Evolutionary conservation across 2,888 invertebrate genomes (phyloP).

Genomic region (Ptychoptera contaminata): DNA sequence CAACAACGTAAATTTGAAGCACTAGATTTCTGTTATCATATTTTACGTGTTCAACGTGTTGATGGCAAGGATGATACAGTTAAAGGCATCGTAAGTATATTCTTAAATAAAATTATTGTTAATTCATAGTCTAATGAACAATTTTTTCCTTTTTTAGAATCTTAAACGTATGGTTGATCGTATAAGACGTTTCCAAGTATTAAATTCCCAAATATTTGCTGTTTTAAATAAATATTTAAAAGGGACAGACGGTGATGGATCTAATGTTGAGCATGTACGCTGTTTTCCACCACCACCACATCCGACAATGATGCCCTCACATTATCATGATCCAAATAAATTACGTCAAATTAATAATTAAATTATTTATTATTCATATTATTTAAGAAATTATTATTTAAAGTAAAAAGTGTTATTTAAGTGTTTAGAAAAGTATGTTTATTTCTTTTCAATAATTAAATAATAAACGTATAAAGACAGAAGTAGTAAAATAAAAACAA

Average conservation of each 20-base stretch:
- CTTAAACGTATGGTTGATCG: slow-evolving; percentile 95
- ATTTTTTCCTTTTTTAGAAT: slow-evolving; percentile 41
- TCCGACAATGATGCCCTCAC: slow-evolving; percentile 42
- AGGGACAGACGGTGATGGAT: slow-evolving; percentile 62
- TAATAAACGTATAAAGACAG: no score
- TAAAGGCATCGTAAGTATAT: slow-evolving; percentile 76
- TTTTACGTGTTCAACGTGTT: slow-evolving; percentile 84
- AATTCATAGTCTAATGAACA: slow-evolving; percentile 1
- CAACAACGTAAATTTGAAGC: slow-evolving; percentile 95
- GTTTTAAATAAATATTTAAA: slow-evolving; percentile 87
- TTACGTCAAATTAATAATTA: slow-evolving; percentile 31
- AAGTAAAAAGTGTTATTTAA: background rate
- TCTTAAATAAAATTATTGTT: background rate
- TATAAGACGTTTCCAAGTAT: slow-evolving; percentile 91
- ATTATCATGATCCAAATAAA: slow-evolving; percentile 44
- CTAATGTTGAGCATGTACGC: slow-evolving; percentile 89
- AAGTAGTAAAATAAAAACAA: no score
- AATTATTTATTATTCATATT: background rate
- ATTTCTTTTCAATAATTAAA: no score
- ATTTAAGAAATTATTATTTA: background rate
- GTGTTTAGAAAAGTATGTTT: no score
- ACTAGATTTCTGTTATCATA: slow-evolving; percentile 96
- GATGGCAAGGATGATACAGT: slow-evolving; percentile 92
- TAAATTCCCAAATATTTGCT: slow-evolving; percentile 96
- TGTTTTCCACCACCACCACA: slow-evolving; percentile 93